Evolutionary conservation across 1,140 invertebrate species (phyloP).

Genomic region (Cotesia chilonis): DNA sequence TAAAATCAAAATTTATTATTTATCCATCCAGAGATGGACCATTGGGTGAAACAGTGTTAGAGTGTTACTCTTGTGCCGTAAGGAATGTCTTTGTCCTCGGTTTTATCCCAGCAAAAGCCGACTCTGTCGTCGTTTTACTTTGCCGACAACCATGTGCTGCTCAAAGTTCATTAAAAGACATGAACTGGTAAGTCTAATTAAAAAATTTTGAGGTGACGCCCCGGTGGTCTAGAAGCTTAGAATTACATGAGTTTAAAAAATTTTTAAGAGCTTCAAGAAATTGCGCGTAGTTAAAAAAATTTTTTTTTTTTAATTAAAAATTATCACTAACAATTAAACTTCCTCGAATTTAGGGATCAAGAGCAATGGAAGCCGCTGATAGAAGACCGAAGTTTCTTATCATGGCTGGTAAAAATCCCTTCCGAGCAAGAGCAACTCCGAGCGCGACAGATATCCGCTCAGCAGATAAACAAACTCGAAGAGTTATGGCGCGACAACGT

Average conservation of each 20-base stretch:
- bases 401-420: constrained; percentile 97
- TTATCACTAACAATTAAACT: constrained; percentile 27
- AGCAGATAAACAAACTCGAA: constrained; percentile 97
- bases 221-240: no score
- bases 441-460: constrained; percentile 93
- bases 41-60: constrained; percentile 95
- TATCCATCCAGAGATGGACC: constrained; percentile 83
- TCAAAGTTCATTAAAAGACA: constrained; percentile 95
- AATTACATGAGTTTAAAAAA: no score
- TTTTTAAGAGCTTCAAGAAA: no score
- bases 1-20: neutral
- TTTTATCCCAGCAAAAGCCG: constrained; percentile 98
- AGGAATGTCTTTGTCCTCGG: constrained; percentile 98
- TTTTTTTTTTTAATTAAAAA: neutral
- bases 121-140: constrained; percentile 97
- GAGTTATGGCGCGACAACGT: constrained; percentile 99
- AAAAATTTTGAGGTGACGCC: no score
- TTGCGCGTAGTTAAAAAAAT: no score
- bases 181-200: constrained; percentile 82
- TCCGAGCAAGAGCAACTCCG: constrained; percentile 95
- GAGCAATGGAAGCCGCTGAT: constrained; percentile 99
- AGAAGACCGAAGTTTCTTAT: constrained; percentile 92
- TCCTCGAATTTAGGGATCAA: constrained; percentile 77
- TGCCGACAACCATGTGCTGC: constrained; percentile 98
- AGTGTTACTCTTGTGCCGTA: constrained; percentile 98